Conservation (phyloP, 2,113 vertebrate species). For the Equus quagga region DNA sequence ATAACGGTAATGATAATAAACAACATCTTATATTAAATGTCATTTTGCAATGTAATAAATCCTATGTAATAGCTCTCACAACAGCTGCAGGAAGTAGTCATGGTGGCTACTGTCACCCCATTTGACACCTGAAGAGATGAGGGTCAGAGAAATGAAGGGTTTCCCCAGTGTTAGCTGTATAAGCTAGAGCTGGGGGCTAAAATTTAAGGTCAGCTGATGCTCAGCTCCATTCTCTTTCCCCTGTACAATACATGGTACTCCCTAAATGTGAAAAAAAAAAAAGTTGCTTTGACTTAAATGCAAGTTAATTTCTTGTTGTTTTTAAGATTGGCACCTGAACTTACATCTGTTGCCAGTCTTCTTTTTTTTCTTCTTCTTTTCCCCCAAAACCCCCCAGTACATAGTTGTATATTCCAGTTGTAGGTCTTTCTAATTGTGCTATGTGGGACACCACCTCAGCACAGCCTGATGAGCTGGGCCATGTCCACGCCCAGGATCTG, state of each 20-base stretch:
- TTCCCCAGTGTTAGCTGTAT: not conserved
- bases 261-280: not conserved
- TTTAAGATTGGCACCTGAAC: too few species aligned
- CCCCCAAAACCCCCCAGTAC: too few species aligned
- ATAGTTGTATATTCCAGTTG: too few species aligned
- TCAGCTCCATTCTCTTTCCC: not conserved
- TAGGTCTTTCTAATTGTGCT: too few species aligned
- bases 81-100: not conserved
- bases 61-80: not conserved
- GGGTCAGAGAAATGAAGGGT: not conserved
- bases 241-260: not conserved
- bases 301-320: not conserved
- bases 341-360: too few species aligned
- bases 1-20: not conserved
- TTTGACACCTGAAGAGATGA: not conserved
- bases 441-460: too few species aligned
- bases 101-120: not conserved
- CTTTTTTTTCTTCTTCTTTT: too few species aligned
- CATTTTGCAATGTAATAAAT: not conserved
- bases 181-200: not conserved
- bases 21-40: not conserved
- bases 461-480: too few species aligned
- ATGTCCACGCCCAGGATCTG: too few species aligned
- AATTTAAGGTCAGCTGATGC: not conserved
- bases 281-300: slow-evolving; percentile 3